Evolutionary conservation across 2,113 vertebrate genomes (phyloP), one percentile per base, ranked within the genome.

Genomic region (Galbula dea): DNA sequence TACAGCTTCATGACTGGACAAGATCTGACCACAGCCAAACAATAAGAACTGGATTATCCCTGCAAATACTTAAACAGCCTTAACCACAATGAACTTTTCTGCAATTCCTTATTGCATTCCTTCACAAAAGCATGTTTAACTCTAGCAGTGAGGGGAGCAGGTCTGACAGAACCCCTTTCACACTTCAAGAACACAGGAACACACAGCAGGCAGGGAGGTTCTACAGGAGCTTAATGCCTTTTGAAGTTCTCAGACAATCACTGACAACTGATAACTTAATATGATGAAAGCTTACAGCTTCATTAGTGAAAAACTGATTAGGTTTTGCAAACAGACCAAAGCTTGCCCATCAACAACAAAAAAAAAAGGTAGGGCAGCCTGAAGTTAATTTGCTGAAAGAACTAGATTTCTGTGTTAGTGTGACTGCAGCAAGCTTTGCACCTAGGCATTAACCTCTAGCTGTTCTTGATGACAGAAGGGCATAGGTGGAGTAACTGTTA

Each of bases 141-240:
- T 57, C 19, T 7, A 67, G 32, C 32, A 45, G 23, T 8, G 16
- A 72, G 23, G 39, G 18, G 10, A 73, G 15, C 7, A 30, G 34
- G 36, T 30, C 66, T 78, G 36, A 86, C 12, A 48, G 37, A 71
- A n/a, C 5, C 22, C 68, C 32, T 34, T 65, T 54, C 37, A 20
- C 20, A 18, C 8, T 58, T 68, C 55, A 69, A 27, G 36, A 26
- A 57, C 12, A 20, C 16, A 8, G 11, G 13, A 75, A 83, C 16
- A 48, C 6, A 29, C 10, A 83, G 32, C 3, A 68, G 36, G 32
- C 49, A 39, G 15, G 0, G 0, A 58, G 55, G 43, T 48, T 62
- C 54, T 62, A 54, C 34, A 81, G 23, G 7, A 39, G 10, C 46
- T 59, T 45, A 43, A 2, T 26, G 76, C 23, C 41, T 49, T 75